phyloP scores from a whole-genome alignment of 1,140 invertebrate genomes.

The Plectus sambesii region DNA sequence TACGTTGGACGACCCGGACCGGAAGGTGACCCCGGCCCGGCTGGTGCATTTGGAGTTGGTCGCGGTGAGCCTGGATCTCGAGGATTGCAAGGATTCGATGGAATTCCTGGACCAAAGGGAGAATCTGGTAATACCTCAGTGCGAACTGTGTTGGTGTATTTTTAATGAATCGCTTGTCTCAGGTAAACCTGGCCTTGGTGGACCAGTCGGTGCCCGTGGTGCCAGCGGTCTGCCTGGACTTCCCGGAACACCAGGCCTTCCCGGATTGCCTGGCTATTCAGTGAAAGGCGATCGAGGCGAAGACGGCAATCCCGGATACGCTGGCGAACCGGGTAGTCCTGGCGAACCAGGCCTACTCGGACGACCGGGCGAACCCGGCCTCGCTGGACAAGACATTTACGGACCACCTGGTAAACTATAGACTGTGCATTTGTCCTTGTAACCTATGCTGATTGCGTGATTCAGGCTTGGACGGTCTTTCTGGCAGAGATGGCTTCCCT shows the following conservation, averaged over 20 bases:
- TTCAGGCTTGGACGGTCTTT: slow-evolving; percentile 32
- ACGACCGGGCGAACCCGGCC: slow-evolving; percentile 27
- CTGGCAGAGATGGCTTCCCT: slow-evolving; percentile 38
- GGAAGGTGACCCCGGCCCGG: slow-evolving; percentile 41
- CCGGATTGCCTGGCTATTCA: slow-evolving; percentile 32
- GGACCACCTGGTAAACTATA: slow-evolving; percentile 39
- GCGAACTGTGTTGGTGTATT: neutral
- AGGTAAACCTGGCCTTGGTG: slow-evolving; percentile 33
- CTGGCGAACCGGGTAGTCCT: slow-evolving; percentile 21
- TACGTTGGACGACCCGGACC: slow-evolving; percentile 37
- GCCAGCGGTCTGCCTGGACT: slow-evolving; percentile 31
- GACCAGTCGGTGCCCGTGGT: slow-evolving; percentile 41
- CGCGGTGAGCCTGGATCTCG: slow-evolving; percentile 29
- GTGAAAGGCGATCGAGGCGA: slow-evolving; percentile 41
- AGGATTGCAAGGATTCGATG: slow-evolving; percentile 39
- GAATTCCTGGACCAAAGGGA: slow-evolving; percentile 40
- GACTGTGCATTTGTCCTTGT: too few relatives aligned
- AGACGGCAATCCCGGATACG: slow-evolving; percentile 27
- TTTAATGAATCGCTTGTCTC: slow-evolving; percentile 10
- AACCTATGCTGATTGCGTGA: slow-evolving; percentile 8
- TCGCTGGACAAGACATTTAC: slow-evolving; percentile 37
- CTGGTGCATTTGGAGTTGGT: slow-evolving; percentile 37
- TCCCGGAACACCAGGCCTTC: slow-evolving; percentile 24
- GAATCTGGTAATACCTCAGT: slow-evolving; percentile 20
- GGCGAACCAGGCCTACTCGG: slow-evolving; percentile 28